Conservation (phyloP, 2,888 invertebrate species). For the Mesoligia furuncula region DNA sequence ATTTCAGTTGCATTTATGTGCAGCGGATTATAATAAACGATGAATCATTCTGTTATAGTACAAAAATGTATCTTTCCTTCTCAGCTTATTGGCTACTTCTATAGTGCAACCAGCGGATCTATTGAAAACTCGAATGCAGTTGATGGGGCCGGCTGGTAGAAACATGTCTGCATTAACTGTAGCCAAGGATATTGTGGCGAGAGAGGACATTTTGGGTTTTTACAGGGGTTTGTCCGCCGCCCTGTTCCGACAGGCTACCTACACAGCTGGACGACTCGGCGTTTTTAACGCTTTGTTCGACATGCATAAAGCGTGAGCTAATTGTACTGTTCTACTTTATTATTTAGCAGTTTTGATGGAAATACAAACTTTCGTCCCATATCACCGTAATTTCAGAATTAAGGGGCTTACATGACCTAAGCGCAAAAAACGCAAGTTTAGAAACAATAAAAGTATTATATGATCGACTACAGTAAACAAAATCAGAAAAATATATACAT, state of each 20-base stretch:
- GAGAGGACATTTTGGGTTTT: conserved; percentile 95
- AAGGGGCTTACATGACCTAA: no score
- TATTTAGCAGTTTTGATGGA: no score
- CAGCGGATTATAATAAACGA: neutral
- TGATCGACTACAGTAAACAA: no score
- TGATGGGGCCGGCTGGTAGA: conserved; percentile 85
- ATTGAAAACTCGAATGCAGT: conserved; percentile 80
- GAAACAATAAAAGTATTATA: no score
- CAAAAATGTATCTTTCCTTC: neutral
- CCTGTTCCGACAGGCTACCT: conserved; percentile 98
- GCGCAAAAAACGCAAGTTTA: no score
- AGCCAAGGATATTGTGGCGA: conserved; percentile 92
- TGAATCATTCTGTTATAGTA: neutral
- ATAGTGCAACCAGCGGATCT: conserved; percentile 79
- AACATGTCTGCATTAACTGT: conserved; percentile 3
- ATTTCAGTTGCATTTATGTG: no score
- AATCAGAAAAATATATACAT: no score
- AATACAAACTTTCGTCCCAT: no score
- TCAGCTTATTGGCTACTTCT: conserved; percentile 75
- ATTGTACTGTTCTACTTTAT: no score
- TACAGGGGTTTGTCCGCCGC: conserved; percentile 98
- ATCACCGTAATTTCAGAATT: no score
- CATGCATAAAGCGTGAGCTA: conserved; percentile 44
- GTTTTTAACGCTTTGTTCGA: conserved; percentile 96
- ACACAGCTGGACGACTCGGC: conserved; percentile 98